phyloP scores from a whole-genome alignment of 2,113 vertebrate species.

The Callospermophilus lateralis region DNA sequence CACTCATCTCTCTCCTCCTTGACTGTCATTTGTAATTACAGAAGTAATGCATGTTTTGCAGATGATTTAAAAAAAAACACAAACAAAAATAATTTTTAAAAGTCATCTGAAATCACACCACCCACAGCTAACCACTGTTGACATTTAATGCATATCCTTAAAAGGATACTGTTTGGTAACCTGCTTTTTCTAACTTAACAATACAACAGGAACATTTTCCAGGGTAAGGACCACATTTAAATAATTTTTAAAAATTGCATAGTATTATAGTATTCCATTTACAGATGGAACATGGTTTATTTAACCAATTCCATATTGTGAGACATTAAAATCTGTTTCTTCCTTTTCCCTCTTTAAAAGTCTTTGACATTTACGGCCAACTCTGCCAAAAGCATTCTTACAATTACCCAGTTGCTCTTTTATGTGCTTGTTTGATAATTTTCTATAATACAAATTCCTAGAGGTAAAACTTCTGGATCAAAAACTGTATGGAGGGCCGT shows the following conservation, averaged over 20 bases:
- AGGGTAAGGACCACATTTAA: constrained; percentile 31
- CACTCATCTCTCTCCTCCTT: neutral
- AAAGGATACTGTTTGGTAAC: constrained; percentile 75
- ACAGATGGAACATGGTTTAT: constrained; percentile 55
- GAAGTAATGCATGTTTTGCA: constrained; percentile 61
- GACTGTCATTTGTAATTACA: constrained; percentile 64
- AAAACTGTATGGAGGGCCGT: neutral
- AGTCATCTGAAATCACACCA: constrained; percentile 79
- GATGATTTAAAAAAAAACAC: constrained; percentile 50
- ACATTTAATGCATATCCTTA: constrained; percentile 75
- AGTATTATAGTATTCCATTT: constrained; percentile 61
- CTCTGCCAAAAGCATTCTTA: neutral
- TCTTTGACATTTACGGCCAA: constrained; percentile 1
- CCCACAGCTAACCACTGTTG: constrained; percentile 73
- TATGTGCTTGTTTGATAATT: neutral
- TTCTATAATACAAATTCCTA: neutral
- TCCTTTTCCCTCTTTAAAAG: neutral
- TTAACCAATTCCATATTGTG: constrained; percentile 59
- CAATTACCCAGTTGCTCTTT: neutral
- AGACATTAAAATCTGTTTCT: neutral
- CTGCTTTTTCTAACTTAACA: constrained; percentile 70
- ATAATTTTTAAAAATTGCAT: constrained; percentile 57
- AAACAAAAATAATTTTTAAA: constrained; percentile 81
- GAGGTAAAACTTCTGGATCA: neutral
- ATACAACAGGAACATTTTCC: constrained; percentile 67